phyloP scores from a whole-genome alignment of 53 echinoderm and acorn worm genomes.

The Temnopleurus reevesii region DNA sequence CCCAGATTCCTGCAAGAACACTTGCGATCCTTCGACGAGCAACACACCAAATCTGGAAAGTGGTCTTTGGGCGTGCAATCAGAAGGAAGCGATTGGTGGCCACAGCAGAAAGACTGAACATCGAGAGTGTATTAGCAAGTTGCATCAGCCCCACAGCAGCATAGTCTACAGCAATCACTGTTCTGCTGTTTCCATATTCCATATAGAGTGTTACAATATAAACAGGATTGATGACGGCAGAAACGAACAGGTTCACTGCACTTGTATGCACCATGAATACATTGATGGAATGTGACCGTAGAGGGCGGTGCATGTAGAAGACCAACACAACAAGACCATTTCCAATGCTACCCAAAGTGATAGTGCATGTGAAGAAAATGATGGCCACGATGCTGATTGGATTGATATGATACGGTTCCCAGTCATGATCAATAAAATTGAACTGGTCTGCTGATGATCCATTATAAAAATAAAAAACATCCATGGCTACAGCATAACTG shows the following conservation, averaged over 20 bases:
- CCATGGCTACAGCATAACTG: no score
- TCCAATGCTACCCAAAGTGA: background rate
- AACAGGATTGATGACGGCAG: background rate
- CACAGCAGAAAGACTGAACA: conserved; percentile 34
- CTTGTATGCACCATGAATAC: conserved; percentile 15
- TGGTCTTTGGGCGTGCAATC: background rate
- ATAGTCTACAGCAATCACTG: background rate
- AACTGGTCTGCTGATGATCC: background rate
- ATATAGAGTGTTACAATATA: background rate
- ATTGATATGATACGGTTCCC: background rate
- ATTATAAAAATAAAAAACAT: no score
- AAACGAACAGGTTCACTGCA: background rate
- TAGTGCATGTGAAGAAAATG: background rate
- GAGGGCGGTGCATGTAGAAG: conserved; percentile 1
- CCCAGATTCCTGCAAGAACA: background rate
- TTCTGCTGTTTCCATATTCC: background rate
- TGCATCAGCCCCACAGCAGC: background rate
- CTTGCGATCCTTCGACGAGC: background rate
- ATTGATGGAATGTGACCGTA: conserved; percentile 24
- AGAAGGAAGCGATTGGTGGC: conserved; percentile 24
- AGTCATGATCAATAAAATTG: background rate
- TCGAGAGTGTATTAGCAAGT: background rate
- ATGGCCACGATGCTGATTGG: background rate
- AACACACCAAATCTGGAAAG: conserved; percentile 11
- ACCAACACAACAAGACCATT: conserved; percentile 7